phyloP scores from a whole-genome alignment of 2,888 invertebrate species.

The Leptopterna dolabrata region DNA sequence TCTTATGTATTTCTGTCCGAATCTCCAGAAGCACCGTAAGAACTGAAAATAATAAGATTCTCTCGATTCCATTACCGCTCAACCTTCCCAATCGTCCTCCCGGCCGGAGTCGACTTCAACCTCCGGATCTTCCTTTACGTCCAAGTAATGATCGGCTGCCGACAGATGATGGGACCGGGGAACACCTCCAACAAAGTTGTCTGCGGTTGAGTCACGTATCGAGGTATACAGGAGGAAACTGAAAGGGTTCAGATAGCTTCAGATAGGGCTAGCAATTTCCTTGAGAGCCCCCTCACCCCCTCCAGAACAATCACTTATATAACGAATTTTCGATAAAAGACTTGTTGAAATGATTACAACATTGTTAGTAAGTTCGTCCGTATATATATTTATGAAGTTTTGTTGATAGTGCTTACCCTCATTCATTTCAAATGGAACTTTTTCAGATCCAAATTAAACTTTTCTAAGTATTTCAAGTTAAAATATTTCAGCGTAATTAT shows the following conservation, averaged over 20 bases:
- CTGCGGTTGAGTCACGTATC: constrained; percentile 5
- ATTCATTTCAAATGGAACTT: no score
- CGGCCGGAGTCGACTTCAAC: background rate
- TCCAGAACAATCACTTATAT: no score
- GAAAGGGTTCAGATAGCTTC: constrained; percentile 18
- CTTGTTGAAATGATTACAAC: no score
- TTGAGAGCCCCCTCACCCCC: background rate
- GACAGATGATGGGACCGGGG: background rate
- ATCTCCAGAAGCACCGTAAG: background rate
- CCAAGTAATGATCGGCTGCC: background rate
- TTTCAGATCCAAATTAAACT: no score
- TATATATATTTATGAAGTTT: no score
- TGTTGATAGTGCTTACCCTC: no score
- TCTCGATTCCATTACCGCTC: background rate
- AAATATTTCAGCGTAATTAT: no score
- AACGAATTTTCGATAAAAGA: no score
- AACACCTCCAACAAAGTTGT: background rate
- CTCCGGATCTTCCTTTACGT: background rate
- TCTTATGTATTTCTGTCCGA: no score
- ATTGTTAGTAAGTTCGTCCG: no score
- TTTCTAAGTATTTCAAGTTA: no score
- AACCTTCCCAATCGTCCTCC: background rate
- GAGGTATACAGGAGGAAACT: background rate
- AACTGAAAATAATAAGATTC: background rate
- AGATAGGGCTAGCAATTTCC: constrained; percentile 25